Evolutionary conservation across 2,797 vertebrate genomes (phyloP).

Genomic region (Cuniculus paca): DNA sequence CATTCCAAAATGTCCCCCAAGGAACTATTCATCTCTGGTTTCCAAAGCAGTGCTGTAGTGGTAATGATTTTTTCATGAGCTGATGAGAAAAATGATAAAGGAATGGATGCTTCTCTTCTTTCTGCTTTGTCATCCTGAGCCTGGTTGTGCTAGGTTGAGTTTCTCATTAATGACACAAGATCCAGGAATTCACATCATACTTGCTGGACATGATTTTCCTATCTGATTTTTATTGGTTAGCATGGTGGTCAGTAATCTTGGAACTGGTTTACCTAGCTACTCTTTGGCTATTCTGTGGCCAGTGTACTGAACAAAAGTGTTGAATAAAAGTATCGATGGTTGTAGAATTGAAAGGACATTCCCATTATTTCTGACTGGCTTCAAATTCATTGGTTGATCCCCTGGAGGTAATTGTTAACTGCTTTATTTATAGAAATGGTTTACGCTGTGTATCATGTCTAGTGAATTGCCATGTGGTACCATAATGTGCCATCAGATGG

Average conservation of each 20-base stretch:
- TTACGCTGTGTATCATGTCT: not conserved
- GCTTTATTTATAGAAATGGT: conserved; percentile 70
- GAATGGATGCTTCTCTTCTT: not conserved
- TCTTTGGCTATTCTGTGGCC: not conserved
- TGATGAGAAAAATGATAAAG: not conserved
- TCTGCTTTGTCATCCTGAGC: conserved; percentile 29
- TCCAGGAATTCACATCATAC: not conserved
- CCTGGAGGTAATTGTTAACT: conserved; percentile 57
- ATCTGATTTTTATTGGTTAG: not conserved
- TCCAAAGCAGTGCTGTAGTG: not conserved
- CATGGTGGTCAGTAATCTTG: not conserved
- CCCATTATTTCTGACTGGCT: conserved; percentile 20
- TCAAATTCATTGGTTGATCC: conserved; percentile 33
- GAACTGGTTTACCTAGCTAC: not conserved
- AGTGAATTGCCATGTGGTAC: conserved; percentile 74
- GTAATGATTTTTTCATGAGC: not conserved
- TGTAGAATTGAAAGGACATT: conserved; percentile 31
- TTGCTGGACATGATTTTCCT: not conserved
- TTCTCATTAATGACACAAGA: not conserved
- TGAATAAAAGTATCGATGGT: not conserved
- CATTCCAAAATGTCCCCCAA: not conserved
- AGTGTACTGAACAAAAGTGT: conserved; percentile 19
- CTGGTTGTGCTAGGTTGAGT: not conserved
- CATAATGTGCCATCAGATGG: conserved; percentile 74
- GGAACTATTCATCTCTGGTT: not conserved